Percentiles rank a stretch among this genome's conserved stretches.
phyloP scores from a whole-genome alignment of 2,888 invertebrate species.

The Hemithea aestivaria region DNA sequence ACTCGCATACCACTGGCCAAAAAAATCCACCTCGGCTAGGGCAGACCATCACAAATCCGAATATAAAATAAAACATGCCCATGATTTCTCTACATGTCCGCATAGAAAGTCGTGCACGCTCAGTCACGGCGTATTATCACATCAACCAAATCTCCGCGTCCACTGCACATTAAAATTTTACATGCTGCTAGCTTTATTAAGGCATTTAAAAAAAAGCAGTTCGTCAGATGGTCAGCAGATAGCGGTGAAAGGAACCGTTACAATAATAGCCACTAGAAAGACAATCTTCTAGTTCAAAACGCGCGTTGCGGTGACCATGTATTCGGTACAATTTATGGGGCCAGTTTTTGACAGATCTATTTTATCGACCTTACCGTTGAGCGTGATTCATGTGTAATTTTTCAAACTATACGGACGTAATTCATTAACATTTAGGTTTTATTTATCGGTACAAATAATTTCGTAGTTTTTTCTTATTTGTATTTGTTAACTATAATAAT shows the following conservation, averaged over 20 bases:
- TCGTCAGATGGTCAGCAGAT: slow-evolving; percentile 74
- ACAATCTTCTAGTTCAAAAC: slow-evolving; percentile 54
- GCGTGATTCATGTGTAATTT: too few species aligned
- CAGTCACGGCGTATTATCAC: slow-evolving; percentile 72
- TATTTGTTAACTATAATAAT: too few species aligned
- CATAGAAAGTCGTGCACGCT: slow-evolving; percentile 71
- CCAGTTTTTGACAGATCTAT: slow-evolving; percentile 43
- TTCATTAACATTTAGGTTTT: too few species aligned
- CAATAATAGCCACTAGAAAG: slow-evolving; percentile 64
- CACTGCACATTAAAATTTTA: slow-evolving; percentile 72
- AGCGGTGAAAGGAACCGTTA: slow-evolving; percentile 78
- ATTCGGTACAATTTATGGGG: slow-evolving; percentile 48
- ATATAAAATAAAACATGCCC: slow-evolving; percentile 38
- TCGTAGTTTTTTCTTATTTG: too few species aligned
- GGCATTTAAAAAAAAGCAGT: slow-evolving; percentile 67
- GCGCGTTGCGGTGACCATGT: slow-evolving; percentile 37
- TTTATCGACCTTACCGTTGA: slow-evolving; percentile 41
- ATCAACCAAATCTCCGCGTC: slow-evolving; percentile 67
- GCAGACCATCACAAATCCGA: slow-evolving; percentile 45
- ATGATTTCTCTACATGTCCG: slow-evolving; percentile 45
- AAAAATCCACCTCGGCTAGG: slow-evolving; percentile 29
- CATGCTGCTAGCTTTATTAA: slow-evolving; percentile 73
- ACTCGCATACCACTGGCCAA: slow-evolving; percentile 21
- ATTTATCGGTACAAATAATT: too few species aligned
- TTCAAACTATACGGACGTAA: too few species aligned